Percentiles rank a stretch among this genome's conserved stretches.
These are phyloP conservation scores for Clarias gariepinus DNA, from an alignment of 2,113 vertebrate genomes.

Conservation along the genomic window DNA sequence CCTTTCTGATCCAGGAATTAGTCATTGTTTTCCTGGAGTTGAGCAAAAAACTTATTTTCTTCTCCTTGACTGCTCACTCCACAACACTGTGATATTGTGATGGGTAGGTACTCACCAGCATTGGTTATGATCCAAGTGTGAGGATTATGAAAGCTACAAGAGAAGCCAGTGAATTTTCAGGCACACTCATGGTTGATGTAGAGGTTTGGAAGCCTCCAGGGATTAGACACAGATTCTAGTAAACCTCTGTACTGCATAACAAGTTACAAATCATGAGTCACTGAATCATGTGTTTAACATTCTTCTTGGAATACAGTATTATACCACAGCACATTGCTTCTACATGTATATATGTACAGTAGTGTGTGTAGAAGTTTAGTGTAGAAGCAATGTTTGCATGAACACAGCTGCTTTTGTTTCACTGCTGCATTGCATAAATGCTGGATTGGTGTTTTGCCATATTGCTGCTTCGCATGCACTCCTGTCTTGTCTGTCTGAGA, in stretches of 20 bases:
- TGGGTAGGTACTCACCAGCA: neutral
- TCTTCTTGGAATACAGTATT: neutral
- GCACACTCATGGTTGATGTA: neutral
- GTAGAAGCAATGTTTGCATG: too few relatives aligned
- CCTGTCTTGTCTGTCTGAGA: too few relatives aligned
- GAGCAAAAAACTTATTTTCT: neutral
- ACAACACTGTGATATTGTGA: neutral
- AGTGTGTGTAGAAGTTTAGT: too few relatives aligned
- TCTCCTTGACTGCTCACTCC: neutral
- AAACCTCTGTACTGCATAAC: neutral
- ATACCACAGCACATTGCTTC: neutral
- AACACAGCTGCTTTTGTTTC: too few relatives aligned
- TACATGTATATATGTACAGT: too few relatives aligned
- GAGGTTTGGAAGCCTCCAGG: slow-evolving; percentile 1
- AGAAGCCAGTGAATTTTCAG: slow-evolving; percentile 1
- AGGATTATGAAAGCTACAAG: neutral
- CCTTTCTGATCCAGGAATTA: too few relatives aligned
- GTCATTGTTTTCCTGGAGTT: too few relatives aligned
- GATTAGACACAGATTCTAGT: neutral
- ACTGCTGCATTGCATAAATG: too few relatives aligned
- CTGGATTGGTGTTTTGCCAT: too few relatives aligned
- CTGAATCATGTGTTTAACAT: neutral
- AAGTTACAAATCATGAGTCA: slow-evolving; percentile 2
- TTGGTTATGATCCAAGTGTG: neutral
- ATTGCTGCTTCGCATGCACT: too few relatives aligned